Evolutionary conservation across 2,888 invertebrate species (phyloP).

Genomic region (Acleris laterana): DNA sequence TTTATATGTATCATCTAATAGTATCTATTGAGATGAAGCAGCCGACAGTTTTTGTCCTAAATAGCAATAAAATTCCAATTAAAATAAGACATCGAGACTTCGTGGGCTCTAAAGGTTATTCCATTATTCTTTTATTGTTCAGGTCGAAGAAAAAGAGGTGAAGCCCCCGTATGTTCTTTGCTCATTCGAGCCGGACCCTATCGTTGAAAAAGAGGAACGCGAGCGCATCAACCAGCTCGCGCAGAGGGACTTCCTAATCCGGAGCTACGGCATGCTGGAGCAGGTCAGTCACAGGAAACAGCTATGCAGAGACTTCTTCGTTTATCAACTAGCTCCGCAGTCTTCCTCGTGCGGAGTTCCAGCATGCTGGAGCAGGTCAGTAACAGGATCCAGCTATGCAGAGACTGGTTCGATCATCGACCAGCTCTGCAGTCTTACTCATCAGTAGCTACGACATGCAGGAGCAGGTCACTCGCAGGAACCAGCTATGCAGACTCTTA

Average conservation of each 20-base stretch:
- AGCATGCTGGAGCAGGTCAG: too few relatives aligned
- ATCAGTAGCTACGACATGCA: constrained; percentile 88
- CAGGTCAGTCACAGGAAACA: constrained; percentile 65
- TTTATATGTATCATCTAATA: too few relatives aligned
- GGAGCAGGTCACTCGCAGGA: constrained; percentile 78
- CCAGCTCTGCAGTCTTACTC: constrained; percentile 87
- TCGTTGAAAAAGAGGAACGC: constrained; percentile 89
- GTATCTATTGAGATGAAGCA: too few relatives aligned
- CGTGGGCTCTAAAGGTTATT: too few relatives aligned
- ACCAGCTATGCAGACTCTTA: neutral
- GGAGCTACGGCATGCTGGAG: constrained; percentile 88
- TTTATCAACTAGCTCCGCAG: constrained; percentile 45
- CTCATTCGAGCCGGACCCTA: constrained; percentile 87
- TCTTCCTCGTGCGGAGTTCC: constrained; percentile 88
- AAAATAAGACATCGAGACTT: too few relatives aligned
- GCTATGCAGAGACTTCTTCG: neutral
- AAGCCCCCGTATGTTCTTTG: constrained; percentile 69
- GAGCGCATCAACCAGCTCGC: constrained; percentile 86
- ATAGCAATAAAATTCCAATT: too few relatives aligned
- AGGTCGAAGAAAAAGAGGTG: constrained; percentile 59
- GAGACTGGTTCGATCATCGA: too few relatives aligned
- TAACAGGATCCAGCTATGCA: constrained; percentile 81
- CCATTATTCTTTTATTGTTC: neutral
- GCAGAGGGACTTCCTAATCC: constrained; percentile 88
- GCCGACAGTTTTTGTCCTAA: too few relatives aligned